phyloP scores from a whole-genome alignment of 2,797 vertebrate species.

The Pyrrhura leucotis region DNA sequence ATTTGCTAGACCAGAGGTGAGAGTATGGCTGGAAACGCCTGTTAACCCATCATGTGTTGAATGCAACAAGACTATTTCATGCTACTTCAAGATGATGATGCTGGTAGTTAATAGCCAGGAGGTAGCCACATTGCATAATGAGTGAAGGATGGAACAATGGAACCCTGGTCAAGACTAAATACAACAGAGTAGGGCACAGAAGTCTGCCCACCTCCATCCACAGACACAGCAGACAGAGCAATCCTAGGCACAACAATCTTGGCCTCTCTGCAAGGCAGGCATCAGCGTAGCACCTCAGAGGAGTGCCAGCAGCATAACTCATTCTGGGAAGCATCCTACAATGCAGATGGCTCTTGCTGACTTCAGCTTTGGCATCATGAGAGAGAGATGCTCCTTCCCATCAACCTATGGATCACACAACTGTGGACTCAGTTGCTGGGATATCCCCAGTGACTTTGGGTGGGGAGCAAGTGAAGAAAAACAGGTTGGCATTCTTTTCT shows the following conservation, averaged over 20 bases:
- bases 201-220: neutral
- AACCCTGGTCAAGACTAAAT: neutral
- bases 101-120: neutral
- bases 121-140: fast-evolving
- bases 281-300: neutral
- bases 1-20: neutral
- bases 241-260: neutral
- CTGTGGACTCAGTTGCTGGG: neutral
- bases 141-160: neutral
- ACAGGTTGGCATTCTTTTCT: neutral
- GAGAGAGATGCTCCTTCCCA: neutral
- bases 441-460: neutral
- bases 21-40: neutral
- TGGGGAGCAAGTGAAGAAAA: neutral
- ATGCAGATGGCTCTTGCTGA: neutral
- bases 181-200: neutral
- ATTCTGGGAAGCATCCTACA: neutral
- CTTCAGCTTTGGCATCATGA: neutral
- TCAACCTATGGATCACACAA: neutral
- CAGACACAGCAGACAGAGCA: neutral
- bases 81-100: neutral
- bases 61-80: neutral
- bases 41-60: fast-evolving
- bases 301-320: neutral
- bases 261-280: neutral